phyloP scores from a whole-genome alignment of 23 tunicate genomes.

The Ascidia mentula region DNA sequence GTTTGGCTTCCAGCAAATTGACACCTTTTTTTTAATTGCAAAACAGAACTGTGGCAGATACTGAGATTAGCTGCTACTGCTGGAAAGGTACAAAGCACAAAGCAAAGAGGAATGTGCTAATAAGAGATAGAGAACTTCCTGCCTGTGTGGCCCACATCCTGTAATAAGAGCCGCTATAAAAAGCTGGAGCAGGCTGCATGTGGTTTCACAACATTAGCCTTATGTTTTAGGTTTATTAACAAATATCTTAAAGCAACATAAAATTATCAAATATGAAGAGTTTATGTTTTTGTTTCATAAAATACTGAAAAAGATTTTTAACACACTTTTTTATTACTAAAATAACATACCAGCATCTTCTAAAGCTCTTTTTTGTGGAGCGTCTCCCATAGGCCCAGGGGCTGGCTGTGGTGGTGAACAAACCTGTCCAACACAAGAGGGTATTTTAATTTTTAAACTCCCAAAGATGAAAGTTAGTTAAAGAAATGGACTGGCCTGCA shows the following conservation, averaged over 20 bases:
- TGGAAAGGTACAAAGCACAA: conserved; percentile 8
- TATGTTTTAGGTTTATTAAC: no score
- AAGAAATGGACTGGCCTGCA: no score
- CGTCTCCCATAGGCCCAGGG: conserved; percentile 96
- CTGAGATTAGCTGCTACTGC: neutral
- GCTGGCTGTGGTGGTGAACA: conserved; percentile 8
- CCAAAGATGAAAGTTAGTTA: no score
- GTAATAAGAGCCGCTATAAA: conserved; percentile 13
- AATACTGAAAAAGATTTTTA: no score
- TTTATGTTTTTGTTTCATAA: no score
- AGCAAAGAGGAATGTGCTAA: conserved; percentile 9
- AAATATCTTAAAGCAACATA: no score
- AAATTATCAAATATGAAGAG: no score
- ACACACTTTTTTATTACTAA: no score
- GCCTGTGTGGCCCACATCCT: conserved; percentile 38
- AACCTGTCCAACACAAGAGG: neutral
- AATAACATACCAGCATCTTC: conserved; percentile 92
- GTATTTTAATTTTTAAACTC: no score
- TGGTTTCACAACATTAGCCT: neutral
- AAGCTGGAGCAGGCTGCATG: conserved; percentile 1
- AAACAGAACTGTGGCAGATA: neutral
- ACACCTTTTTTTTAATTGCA: neutral
- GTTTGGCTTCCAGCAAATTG: neutral
- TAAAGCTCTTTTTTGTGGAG: conserved; percentile 85
- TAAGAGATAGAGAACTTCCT: conserved; percentile 22